phyloP scores from a whole-genome alignment of 2,797 vertebrate genomes.

The Mastacembelus armatus region DNA sequence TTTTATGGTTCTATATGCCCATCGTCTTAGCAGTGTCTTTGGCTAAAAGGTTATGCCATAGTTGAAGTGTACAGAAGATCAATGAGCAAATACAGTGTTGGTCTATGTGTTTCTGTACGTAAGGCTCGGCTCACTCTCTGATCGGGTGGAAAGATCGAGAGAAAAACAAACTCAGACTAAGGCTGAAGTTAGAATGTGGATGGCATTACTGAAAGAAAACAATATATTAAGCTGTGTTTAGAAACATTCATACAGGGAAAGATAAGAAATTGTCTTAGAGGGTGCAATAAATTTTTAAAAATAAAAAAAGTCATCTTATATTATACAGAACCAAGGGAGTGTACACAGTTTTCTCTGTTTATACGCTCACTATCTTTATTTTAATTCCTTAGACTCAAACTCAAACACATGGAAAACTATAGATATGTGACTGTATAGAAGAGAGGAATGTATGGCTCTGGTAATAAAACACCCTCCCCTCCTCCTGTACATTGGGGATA shows the following conservation, averaged over 20 bases:
- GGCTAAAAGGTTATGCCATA: slow-evolving; percentile 46
- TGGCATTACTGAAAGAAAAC: slow-evolving; percentile 3
- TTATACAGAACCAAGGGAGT: slow-evolving; percentile 1
- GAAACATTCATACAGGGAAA: too few species aligned
- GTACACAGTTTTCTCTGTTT: too few species aligned
- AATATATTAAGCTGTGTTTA: background rate
- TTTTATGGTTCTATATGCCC: too few species aligned
- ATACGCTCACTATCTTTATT: background rate
- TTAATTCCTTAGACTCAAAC: slow-evolving; percentile 1
- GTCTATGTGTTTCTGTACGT: slow-evolving; percentile 58
- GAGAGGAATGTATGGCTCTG: slow-evolving; percentile 43
- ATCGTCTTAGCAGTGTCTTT: too few species aligned
- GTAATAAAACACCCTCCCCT: slow-evolving; percentile 63
- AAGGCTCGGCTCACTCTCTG: slow-evolving; percentile 47
- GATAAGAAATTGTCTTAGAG: background rate
- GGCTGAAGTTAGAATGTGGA: background rate
- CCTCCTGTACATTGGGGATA: slow-evolving; percentile 27
- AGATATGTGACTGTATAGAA: slow-evolving; percentile 24
- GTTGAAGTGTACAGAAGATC: slow-evolving; percentile 59
- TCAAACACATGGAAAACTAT: slow-evolving; percentile 9
- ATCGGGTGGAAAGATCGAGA: background rate
- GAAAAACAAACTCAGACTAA: background rate
- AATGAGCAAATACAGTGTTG: slow-evolving; percentile 68
- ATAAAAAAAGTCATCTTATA: slow-evolving; percentile 23
- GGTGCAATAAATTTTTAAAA: background rate